phyloP scores from a whole-genome alignment of 2,888 invertebrate genomes.

The Agrotis puta region DNA sequence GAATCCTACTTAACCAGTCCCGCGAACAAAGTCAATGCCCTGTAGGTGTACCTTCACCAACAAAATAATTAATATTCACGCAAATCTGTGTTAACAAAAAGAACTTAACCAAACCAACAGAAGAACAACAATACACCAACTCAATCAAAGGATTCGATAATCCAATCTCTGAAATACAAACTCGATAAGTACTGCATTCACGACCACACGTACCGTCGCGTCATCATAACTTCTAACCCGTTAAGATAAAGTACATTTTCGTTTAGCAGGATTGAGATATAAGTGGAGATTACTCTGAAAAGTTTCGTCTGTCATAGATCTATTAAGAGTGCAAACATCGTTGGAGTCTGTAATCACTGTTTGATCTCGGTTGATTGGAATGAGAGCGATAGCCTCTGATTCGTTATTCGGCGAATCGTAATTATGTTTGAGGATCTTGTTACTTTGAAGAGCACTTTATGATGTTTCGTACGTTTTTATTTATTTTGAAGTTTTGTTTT shows the following conservation, averaged over 20 bases:
- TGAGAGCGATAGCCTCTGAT: conserved; percentile 26
- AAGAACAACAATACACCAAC: conserved; percentile 37
- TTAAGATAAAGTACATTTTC: conserved; percentile 22
- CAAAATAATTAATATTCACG: background rate
- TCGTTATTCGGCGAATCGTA: conserved; percentile 22
- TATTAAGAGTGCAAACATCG: conserved; percentile 60
- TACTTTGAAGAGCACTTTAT: conserved; percentile 9
- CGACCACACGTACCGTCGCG: background rate
- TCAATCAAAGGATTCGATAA: conserved; percentile 52
- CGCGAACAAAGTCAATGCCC: too few relatives aligned
- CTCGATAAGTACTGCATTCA: conserved; percentile 31
- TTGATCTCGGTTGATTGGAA: conserved; percentile 52
- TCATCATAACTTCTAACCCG: background rate
- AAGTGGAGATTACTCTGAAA: conserved; percentile 39
- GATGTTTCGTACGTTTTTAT: background rate
- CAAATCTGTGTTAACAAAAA: background rate
- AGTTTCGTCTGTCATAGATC: conserved; percentile 60
- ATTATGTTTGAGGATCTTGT: conserved; percentile 26
- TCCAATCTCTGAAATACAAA: conserved; percentile 45
- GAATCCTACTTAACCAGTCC: too few relatives aligned
- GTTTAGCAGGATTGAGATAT: background rate
- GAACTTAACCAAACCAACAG: background rate
- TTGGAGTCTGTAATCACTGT: conserved; percentile 57
- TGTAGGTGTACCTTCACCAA: too few relatives aligned
- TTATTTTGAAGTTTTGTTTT: conserved; percentile 1